Evolutionary conservation across 2,888 invertebrate genomes (phyloP), one percentile per base, ranked within the genome.

Genomic region (Microplitis deprimator): DNA sequence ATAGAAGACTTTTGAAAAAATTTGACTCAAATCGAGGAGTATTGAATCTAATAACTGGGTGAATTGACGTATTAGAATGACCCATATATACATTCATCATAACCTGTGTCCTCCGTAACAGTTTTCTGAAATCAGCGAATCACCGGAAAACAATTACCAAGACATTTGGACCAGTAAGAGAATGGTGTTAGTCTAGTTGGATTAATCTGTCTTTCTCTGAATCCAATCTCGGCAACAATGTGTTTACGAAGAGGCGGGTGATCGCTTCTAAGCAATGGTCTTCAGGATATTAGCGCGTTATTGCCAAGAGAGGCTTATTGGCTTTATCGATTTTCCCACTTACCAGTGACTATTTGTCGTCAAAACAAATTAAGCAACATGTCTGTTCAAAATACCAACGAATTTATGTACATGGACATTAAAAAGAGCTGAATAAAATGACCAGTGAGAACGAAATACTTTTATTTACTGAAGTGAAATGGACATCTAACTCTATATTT

Each of bases 201-300:
- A 38, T 59, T 38, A 65, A 61, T 67, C 41, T 73, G 40, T 70
- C n/a, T 40, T 73, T 67, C 75, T 75, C 67, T 70, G 68, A 71
- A 62, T 68, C 74, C 50, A 65, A 40, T 64, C 61, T 41, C 29
- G 29, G 39, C 40, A 41, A 62, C 68, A 60, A 70, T 29, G 75
- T 77, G 71, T 76, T 74, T 77, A 79, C 74, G 77, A 80, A 78
- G 80, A 79, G 81, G 82, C 80, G 81, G 78, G 76, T 75, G 79
- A 80, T 73, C 79, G 81, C 82, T 81, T 80, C 78, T 65, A 75
- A 82, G 83, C 83, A 84, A 87, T 85, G 86, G 87, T 86, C 87
- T 86, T 85, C 87, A 87, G 87, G 87, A 87, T 87, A 87, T 87
- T 87, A 87, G 85, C 86, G 83, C 85, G 86, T 87, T 87, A 87